Base-by-base conservation (phyloP, 2,888 invertebrate genomes). In the Fragum whitleyi region DNA sequence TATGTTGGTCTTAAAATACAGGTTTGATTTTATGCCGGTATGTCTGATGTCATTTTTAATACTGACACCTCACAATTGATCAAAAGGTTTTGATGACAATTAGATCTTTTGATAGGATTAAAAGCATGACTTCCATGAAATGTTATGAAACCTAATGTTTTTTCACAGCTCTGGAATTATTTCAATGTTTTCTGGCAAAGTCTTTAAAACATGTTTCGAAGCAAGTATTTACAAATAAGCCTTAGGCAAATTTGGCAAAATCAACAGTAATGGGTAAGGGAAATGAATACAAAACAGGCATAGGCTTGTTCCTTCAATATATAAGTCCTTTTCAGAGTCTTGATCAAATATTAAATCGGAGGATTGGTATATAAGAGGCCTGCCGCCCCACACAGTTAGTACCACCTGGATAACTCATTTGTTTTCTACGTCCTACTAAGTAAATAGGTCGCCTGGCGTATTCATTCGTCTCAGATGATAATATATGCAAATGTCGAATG, bases 371-470 rank as follows among this genome's bases (percentile, higher is more conserved):
- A 47, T 47, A 47, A 5, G 47, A 47, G 23, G n/a, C 19, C n/a
- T 6, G 28, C 67, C 47, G 73, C 84, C 84, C 39, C 79, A 84
- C 84, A 81, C 84, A 77, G 47, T 61, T 53, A 59, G 42, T 65
- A 53, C 76, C 84, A 84, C 74, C 84, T 81, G 81, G 73, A 29
- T 53, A 65, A 67, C 36, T 39, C 78, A 84, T 84, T 84, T 67
- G 74, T 84, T 81, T 76, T 84, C 68, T 55, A 36, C 81, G 68
- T 67, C 55, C 74, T 71, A 81, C 32, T 76, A 39, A 62, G 53
- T 77, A 84, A 68, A 73, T 81, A 79, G 84, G 84, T 84, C 84
- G 78, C 29, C 32, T 59, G 62, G 57, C 74, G 76, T 67, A 70
- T 68, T 42, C 73, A 83, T 74, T 29, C 74, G 79, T 79, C 83